Evolutionary conservation across 2,113 vertebrate species (phyloP).

Genomic region (Sporophila hypoxantha): DNA sequence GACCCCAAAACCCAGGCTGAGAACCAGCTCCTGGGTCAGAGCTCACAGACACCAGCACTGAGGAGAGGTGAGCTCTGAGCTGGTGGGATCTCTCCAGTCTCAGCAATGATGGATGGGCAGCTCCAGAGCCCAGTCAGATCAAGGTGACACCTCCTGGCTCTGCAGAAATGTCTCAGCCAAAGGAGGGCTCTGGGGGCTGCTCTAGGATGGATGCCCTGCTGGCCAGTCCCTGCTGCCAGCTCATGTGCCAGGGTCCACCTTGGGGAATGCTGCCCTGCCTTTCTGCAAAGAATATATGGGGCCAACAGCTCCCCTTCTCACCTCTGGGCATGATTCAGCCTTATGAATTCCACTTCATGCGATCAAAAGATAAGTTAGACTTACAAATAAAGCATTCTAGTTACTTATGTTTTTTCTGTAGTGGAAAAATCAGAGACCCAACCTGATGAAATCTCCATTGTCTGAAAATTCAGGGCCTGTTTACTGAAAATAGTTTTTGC

Average conservation of each 20-base stretch:
- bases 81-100: not conserved
- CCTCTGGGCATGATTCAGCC: not conserved
- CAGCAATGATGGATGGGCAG: rapidly evolving
- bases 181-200: not conserved
- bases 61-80: not conserved
- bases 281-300: not conserved
- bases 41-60: rapidly evolving
- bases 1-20: not conserved
- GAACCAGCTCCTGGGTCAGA: not conserved
- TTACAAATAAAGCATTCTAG: not conserved
- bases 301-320: not conserved
- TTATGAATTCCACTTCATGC: not conserved
- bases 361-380: conserved; percentile 31
- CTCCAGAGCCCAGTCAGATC: not conserved
- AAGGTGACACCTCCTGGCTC: rapidly evolving
- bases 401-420: conserved; percentile 6
- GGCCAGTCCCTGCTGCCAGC: not conserved
- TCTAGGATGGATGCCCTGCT: not conserved
- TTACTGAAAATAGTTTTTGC: conserved; percentile 69
- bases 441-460: conserved; percentile 61
- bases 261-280: not conserved
- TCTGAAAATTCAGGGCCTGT: conserved; percentile 61
- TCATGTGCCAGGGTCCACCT: not conserved
- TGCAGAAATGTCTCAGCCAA: not conserved
- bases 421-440: conserved; percentile 56